Evolutionary conservation across 2,797 vertebrate genomes (phyloP), one percentile per base, ranked within the genome.

Genomic region (Mormyrus hasselquistii): DNA sequence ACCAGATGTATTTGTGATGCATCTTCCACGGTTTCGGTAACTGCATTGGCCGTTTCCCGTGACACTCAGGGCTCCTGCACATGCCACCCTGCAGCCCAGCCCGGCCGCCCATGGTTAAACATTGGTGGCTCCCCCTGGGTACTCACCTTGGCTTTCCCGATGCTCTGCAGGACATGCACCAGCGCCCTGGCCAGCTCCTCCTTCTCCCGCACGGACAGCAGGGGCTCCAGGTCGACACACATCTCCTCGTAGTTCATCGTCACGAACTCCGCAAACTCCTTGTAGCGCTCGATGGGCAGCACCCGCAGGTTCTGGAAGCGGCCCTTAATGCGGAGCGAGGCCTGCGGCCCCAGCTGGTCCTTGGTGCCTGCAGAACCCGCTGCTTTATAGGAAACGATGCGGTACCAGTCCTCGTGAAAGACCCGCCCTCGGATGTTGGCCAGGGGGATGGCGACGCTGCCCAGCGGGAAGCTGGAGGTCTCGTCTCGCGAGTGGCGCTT

Each of bases 191-290:
- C 97, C 90, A 99, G 93, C 92, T 99, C 98, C 87, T 99, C 98
- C 92, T 98, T 99, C 92, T 97, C 97, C 90, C 96, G 96, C 2
- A 97, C 97, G 0, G 95, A 95, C 16, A 98, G 95, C 91, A 95
- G 92, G 0, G 97, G 96, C 90, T 99, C 97, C 92, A 99, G 92
- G 14, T 91, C 94, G 88, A 92, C 92, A 38, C 98, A 99, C 92
- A 99, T 96, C 79, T 96, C 95, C 59, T 95, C 94, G 5, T 99
- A 98, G 90, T 97, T 94, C 92, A 97, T 95, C 0, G 97, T 98
- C 91, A 99, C 95, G 89, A 97, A 97, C 92, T 99, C 98, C 0
- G 98, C 98, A 94, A 99, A 95, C 93, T 99, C 98, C 92, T 99
- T 99, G 94, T 99, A 99, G 86, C 96, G 96, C 90, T 98, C 97